Evolutionary conservation across 1,140 invertebrate genomes (phyloP).

Genomic region (Apis dorsata): DNA sequence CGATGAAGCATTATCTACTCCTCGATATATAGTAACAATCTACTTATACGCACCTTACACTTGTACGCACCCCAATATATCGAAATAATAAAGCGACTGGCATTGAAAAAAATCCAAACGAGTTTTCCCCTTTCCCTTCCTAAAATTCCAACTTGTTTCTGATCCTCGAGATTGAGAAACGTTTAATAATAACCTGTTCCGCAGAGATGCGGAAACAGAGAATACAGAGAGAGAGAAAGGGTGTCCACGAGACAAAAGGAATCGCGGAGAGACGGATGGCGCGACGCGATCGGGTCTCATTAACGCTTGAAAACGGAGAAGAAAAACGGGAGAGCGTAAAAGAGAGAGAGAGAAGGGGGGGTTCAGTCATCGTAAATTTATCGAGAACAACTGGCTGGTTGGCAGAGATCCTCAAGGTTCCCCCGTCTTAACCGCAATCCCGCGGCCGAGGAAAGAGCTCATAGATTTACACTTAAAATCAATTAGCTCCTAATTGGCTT

Average conservation of each 20-base stretch:
- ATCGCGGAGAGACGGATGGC: constrained; percentile 58
- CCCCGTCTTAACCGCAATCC: constrained; percentile 54
- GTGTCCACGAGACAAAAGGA: constrained; percentile 33
- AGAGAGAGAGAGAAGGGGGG: constrained; percentile 33
- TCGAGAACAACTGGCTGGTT: constrained; percentile 65
- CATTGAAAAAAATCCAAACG: background rate
- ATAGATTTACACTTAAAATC: constrained; percentile 75
- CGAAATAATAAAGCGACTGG: background rate
- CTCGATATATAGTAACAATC: background rate
- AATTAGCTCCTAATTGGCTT: constrained; percentile 70
- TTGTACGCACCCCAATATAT: background rate
- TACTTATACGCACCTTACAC: too few relatives aligned
- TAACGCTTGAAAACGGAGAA: constrained; percentile 54
- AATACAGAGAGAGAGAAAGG: too few relatives aligned
- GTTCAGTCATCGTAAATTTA: constrained; percentile 68
- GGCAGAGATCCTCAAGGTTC: constrained; percentile 33
- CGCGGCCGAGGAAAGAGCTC: constrained; percentile 41
- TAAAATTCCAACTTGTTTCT: too few relatives aligned
- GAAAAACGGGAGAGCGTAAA: constrained; percentile 42
- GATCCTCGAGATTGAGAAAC: background rate
- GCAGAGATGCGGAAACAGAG: background rate
- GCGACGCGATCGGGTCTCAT: constrained; percentile 64
- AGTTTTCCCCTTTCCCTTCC: background rate
- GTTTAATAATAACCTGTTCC: background rate
- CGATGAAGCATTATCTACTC: background rate